A percentile compares a stretch with the other conserved stretches of the same genome.
Conservation (phyloP, 2,888 invertebrate genomes). For the Myopa tessellatipennis region DNA sequence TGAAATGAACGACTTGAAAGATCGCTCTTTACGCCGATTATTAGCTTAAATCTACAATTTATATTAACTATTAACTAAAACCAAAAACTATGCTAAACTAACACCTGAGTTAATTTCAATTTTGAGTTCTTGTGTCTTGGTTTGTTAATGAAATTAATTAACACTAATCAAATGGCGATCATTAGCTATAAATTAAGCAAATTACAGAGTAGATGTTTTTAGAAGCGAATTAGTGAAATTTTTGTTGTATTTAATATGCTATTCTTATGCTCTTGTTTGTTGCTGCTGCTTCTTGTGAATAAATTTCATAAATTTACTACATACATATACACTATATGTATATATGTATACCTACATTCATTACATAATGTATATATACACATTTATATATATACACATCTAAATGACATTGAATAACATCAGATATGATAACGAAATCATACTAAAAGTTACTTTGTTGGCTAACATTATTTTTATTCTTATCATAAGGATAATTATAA, state of each 20-base stretch:
- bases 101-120: neutral
- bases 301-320: neutral
- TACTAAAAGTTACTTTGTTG: too few species aligned
- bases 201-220: neutral
- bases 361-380: conserved; percentile 9
- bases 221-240: conserved; percentile 9
- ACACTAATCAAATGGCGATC: too few species aligned
- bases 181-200: neutral
- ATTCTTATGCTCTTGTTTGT: conserved; percentile 26
- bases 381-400: neutral
- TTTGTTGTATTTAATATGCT: neutral
- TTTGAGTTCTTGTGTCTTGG: neutral
- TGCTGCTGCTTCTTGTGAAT: conserved; percentile 39
- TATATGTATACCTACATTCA: conserved; percentile 2
- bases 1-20: neutral
- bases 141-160: too few species aligned
- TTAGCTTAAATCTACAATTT: conserved; percentile 44
- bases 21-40: conserved; percentile 23
- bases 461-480: conserved; percentile 4
- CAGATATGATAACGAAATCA: too few species aligned
- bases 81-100: too few species aligned
- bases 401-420: neutral
- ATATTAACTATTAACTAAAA: too few species aligned
- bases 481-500: too few species aligned
- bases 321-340: neutral